These are phyloP conservation scores for Melanostigma gelatinosum DNA, from an alignment of 2,113 vertebrate species.

Conservation along the genomic window DNA sequence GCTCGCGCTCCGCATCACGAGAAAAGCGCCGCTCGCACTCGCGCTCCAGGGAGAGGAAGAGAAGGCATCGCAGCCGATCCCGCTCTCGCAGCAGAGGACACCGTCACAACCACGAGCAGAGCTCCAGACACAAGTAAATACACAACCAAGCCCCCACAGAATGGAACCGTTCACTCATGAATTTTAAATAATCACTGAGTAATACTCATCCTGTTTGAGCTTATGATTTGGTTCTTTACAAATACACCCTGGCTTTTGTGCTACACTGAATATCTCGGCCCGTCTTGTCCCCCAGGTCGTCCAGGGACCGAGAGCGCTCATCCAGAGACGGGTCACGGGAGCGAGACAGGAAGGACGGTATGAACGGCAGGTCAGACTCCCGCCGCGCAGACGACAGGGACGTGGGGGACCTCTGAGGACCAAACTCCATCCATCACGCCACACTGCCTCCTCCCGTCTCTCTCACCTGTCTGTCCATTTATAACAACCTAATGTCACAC, in stretches of 20 bases:
- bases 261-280: not conserved
- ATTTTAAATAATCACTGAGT: not conserved
- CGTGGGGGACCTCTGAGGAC: conserved; percentile 89
- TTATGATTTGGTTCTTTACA: not conserved
- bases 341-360: conserved; percentile 87
- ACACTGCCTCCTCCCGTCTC: conserved; percentile 44
- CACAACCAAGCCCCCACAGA: not conserved
- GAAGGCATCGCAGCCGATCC: conserved; percentile 91
- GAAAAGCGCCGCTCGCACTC: conserved; percentile 88
- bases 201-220: not conserved
- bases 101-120: conserved; percentile 88
- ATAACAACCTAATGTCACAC: conserved; percentile 48
- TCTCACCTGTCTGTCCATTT: conserved; percentile 53
- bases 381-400: conserved; percentile 91
- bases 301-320: conserved; percentile 86
- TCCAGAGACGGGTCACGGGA: conserved; percentile 90
- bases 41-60: conserved; percentile 88
- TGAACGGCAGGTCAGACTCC: conserved; percentile 90
- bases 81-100: conserved; percentile 90
- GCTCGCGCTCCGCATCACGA: conserved; percentile 87
- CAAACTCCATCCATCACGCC: conserved; percentile 35
- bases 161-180: no score
- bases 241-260: no score
- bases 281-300: conserved; percentile 83
- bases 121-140: conserved; percentile 90